Conservation (phyloP, 2,888 invertebrate species). For the Petrophora chlorosata region DNA sequence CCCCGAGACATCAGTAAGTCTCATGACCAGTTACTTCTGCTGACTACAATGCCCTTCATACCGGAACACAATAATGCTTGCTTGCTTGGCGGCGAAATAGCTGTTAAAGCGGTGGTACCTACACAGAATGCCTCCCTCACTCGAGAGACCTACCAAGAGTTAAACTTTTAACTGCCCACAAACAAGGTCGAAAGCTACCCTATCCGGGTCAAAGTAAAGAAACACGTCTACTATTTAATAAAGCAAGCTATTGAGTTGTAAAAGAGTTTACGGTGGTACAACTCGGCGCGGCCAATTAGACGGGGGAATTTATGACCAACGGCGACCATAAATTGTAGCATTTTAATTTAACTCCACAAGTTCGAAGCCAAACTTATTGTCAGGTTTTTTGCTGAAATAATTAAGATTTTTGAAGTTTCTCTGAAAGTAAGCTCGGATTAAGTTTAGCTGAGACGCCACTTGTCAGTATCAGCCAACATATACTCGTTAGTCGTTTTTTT, state of each 20-base stretch:
- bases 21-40: no score
- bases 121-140: neutral
- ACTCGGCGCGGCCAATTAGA: constrained; percentile 75
- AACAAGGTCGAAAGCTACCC: neutral
- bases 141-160: neutral
- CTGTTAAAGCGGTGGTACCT: no score
- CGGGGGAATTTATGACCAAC: constrained; percentile 71
- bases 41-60: no score
- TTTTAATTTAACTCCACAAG: constrained; percentile 72
- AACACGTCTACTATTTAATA: constrained; percentile 56
- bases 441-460: neutral
- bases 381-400: constrained; percentile 20
- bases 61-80: no score
- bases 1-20: no score
- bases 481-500: no score
- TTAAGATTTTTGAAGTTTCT: constrained; percentile 22
- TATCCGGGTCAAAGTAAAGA: constrained; percentile 9
- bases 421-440: constrained; percentile 4
- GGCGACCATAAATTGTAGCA: constrained; percentile 74
- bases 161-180: neutral
- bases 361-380: constrained; percentile 25
- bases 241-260: constrained; percentile 70
- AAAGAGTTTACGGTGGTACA: constrained; percentile 72
- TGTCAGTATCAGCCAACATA: no score
- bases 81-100: no score